Conservation (phyloP, 2,888 invertebrate species). For the Rhodophaea formosa region DNA sequence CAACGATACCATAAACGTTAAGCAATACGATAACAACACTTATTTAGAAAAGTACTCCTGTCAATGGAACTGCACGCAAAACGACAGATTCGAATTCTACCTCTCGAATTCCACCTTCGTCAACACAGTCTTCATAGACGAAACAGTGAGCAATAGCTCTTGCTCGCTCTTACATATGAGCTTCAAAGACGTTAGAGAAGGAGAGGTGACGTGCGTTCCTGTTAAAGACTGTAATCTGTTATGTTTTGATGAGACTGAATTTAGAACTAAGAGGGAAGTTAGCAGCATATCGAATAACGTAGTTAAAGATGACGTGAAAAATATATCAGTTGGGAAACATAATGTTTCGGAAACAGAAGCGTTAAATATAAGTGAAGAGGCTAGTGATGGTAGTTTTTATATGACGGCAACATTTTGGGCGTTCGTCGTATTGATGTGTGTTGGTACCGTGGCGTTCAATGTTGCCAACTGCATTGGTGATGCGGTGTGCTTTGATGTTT, state of each 20-base stretch:
- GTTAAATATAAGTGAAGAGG: neutral
- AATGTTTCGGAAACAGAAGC: neutral
- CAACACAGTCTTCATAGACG: slow-evolving; percentile 56
- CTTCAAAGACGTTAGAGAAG: slow-evolving; percentile 43
- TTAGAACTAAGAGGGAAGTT: slow-evolving; percentile 34
- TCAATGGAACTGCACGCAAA: slow-evolving; percentile 60
- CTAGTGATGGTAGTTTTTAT: slow-evolving; percentile 68
- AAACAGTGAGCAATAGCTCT: slow-evolving; percentile 44
- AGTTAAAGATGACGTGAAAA: neutral
- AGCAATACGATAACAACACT: slow-evolving; percentile 37
- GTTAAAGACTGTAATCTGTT: slow-evolving; percentile 54
- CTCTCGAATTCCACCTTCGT: slow-evolving; percentile 55
- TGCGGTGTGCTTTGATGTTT: slow-evolving; percentile 93
- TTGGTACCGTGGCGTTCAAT: slow-evolving; percentile 90
- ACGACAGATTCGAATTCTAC: slow-evolving; percentile 50
- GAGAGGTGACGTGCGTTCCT: slow-evolving; percentile 52
- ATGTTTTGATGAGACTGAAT: slow-evolving; percentile 50
- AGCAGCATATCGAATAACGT: slow-evolving; percentile 19
- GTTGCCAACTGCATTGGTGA: slow-evolving; percentile 94
- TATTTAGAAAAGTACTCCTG: slow-evolving; percentile 57
- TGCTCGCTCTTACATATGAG: slow-evolving; percentile 62
- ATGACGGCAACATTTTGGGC: slow-evolving; percentile 85
- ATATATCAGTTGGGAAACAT: neutral
- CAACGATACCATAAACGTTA: slow-evolving; percentile 61
- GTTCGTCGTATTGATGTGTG: slow-evolving; percentile 85